Evolutionary conservation across 2,888 invertebrate genomes (phyloP), one percentile per base, ranked within the genome.

Genomic region (Euproctis similis): DNA sequence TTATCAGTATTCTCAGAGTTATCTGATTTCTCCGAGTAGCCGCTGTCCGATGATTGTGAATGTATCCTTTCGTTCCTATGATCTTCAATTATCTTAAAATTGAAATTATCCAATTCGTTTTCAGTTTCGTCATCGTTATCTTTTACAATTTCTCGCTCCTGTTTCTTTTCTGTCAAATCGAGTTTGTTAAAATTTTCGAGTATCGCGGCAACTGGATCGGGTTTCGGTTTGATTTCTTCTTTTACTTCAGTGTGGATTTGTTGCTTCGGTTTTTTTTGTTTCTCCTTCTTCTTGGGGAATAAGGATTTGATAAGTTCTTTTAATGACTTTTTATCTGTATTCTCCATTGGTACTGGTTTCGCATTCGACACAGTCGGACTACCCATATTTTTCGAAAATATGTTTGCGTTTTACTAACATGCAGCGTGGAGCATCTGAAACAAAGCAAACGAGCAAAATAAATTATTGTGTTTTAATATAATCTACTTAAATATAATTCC

Each of bases 41-140:
- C 82, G 12, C 81, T 81, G 43, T 81, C 59, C 1, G 82, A 81
- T 0, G 68, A 63, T 3, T 80, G 70, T 0, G 78, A 78, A 8
- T 69, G 53, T 1, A 66, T 65, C 18, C 75, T 61, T 2, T 53
- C 53, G 2, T 43, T 45, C 30, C 48, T 37, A 0, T 69, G 59
- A 1, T 69, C 69, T 18, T 67, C 56, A 4, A 77, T 58, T 0
- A 59, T 36, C 51, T 66, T 68, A 20, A 53, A 54, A 0, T 64
- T 48, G 32, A 78, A 78, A 24, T 71, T 62, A 0, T 56, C 44
- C 0, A 67, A 36, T 43, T 76, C 74, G 10, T 76, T 60, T 0
- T 62, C 57, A 8, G 70, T 59, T 2, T 57, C 54, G 8, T 59
- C 42, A 1, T 50, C 49, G 2, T 42, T 31, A 5, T 28, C 3